These are phyloP conservation scores for Diachasma alloeum DNA, from an alignment of 1,140 invertebrate genomes.

Conservation along the genomic window DNA sequence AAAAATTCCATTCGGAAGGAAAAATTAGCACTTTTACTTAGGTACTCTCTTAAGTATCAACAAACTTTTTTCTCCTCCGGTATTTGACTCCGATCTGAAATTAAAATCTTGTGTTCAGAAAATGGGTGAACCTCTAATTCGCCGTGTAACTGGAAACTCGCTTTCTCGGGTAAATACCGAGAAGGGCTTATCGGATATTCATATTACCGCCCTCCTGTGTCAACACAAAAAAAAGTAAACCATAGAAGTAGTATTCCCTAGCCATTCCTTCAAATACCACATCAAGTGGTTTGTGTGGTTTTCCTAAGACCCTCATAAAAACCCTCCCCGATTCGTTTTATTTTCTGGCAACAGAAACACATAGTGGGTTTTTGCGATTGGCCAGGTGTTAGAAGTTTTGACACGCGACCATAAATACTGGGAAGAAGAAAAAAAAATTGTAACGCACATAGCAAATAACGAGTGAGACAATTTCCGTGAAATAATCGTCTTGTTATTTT, in stretches of 20 bases:
- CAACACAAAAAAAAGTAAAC: not conserved
- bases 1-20: no score
- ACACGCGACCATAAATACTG: not conserved
- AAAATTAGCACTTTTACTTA: no score
- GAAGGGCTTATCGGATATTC: conserved; percentile 17
- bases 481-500: not conserved
- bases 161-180: conserved; percentile 16
- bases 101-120: not conserved
- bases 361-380: not conserved
- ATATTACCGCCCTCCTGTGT: conserved; percentile 11
- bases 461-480: not conserved
- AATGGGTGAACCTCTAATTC: not conserved
- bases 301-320: not conserved
- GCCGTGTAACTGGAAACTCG: not conserved
- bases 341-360: not conserved
- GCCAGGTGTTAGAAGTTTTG: not conserved
- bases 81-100: not conserved
- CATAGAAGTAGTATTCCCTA: not conserved
- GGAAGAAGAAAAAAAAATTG: not conserved
- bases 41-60: no score
- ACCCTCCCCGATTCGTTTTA: not conserved
- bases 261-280: not conserved
- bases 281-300: not conserved
- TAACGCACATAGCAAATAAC: not conserved
- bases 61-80: not conserved